phyloP scores from a whole-genome alignment of 2,888 invertebrate species.

The Xanthorhoe spadicearia region DNA sequence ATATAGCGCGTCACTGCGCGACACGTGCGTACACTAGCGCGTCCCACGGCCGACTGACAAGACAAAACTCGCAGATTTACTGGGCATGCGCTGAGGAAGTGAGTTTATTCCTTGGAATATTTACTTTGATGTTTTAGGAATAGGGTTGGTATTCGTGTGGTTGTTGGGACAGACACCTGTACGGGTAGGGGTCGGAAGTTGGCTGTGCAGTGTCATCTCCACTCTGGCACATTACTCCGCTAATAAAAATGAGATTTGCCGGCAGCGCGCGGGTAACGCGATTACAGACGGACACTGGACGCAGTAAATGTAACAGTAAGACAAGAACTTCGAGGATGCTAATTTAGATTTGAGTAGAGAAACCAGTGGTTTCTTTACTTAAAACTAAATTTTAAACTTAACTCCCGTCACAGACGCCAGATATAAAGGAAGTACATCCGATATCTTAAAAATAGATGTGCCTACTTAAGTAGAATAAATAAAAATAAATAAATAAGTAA shows the following conservation, averaged over 20 bases:
- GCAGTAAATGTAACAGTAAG: conserved; percentile 15
- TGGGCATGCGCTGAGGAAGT: conserved; percentile 51
- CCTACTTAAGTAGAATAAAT: too few relatives aligned
- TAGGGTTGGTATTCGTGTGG: conserved; percentile 47
- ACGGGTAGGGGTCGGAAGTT: conserved; percentile 77
- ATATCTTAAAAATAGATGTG: too few relatives aligned
- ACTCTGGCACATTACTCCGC: conserved; percentile 78
- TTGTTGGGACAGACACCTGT: conserved; percentile 71
- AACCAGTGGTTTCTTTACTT: too few relatives aligned
- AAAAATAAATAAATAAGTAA: too few relatives aligned
- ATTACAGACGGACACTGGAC: conserved; percentile 34
- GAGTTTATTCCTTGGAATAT: conserved; percentile 41
- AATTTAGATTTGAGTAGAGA: too few relatives aligned
- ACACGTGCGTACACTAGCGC: conserved; percentile 54
- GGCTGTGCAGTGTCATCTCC: conserved; percentile 82
- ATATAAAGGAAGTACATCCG: not conserved
- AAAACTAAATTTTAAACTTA: too few relatives aligned
- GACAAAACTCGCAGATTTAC: conserved; percentile 61
- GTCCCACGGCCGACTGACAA: conserved; percentile 66
- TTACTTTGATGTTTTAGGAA: conserved; percentile 37
- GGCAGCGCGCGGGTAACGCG: conserved; percentile 40
- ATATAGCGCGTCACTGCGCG: conserved; percentile 34
- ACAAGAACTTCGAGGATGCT: not conserved
- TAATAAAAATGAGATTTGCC: conserved; percentile 80
- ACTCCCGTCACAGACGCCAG: too few relatives aligned